Evolutionary conservation across 2,113 vertebrate species (phyloP), one percentile per base, ranked within the genome.

Genomic region (Pseudorhombus dupliciocellatus): DNA sequence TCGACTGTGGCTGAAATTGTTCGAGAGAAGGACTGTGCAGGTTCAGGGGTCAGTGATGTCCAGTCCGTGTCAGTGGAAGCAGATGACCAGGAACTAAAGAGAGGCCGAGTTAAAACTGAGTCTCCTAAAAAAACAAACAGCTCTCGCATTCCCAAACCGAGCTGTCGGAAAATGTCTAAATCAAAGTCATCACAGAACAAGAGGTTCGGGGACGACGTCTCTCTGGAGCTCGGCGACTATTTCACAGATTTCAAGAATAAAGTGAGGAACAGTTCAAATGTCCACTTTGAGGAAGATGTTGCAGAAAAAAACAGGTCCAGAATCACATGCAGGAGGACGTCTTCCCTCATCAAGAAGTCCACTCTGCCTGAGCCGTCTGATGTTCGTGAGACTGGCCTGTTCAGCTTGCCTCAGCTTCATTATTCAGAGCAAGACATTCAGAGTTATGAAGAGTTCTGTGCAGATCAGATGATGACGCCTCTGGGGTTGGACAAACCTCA

Each of bases 91-190:
- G 22, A 37, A 8, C 3, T 1, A 4, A 26, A 77, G n/a, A 42
- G 44, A 4, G 10, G 46, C 21, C 22, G 7, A 42, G 52, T 70
- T 21, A 4, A 42, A 9, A n/a, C 1, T 8, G 75, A 77, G 5
- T 44, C 50, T 4, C 7, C 31, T 7, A 63, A 60, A 20, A 46
- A 46, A 20, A 46, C 20, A n/a, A 16, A 18, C 40, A 46, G 59
- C 7, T 90, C 87, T 62, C 84, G 77, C 7, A 80, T 86, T 50
- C 63, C 82, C 15, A 93, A 88, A 81, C 42, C 63, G 20, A 76
- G 25, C 20, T 20, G 22, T 37, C 66, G 67, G 37, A 87, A 85
- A 64, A 34, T 1, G 0, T 15, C 20, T 1, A 51, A 50, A 22
- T 22, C 26, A 0, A 77, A 74, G 55, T 69, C 65, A 18, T 46